A percentile compares a stretch with the other conserved stretches of the same genome.
Conservation (phyloP, 2,888 invertebrate species). For the Caenorhabditis sp. region DNA sequence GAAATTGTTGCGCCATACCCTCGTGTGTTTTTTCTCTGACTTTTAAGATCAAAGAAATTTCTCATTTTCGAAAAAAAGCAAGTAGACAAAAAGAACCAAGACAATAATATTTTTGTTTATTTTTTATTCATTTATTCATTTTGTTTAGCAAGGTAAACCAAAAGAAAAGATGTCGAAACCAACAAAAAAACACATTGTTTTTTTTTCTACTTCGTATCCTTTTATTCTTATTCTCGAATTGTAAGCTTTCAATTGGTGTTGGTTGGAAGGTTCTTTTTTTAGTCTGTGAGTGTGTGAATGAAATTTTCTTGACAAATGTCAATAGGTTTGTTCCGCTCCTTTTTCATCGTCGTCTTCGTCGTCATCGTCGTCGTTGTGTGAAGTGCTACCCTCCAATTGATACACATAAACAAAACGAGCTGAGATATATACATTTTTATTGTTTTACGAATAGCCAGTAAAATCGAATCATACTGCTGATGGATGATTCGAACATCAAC, state of each 20-base stretch:
- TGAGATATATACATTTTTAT: background rate
- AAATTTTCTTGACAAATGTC: background rate
- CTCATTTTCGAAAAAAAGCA: too few relatives aligned
- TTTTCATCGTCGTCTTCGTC: background rate
- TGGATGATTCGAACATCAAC: constrained; percentile 28
- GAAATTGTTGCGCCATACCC: too few relatives aligned
- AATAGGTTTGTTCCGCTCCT: background rate
- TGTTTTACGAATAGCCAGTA: background rate
- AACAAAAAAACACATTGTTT: background rate
- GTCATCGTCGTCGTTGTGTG: background rate
- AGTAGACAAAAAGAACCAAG: too few relatives aligned
- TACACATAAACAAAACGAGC: background rate
- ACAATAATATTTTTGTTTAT: background rate
- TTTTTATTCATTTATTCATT: background rate
- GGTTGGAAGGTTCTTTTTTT: too few relatives aligned
- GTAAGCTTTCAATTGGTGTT: background rate
- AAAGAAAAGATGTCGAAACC: background rate
- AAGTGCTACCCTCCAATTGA: background rate
- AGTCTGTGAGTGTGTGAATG: background rate
- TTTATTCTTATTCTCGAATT: background rate
- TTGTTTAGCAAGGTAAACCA: background rate
- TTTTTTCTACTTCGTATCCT: background rate
- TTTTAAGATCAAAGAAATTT: background rate
- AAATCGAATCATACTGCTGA: background rate
- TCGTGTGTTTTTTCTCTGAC: background rate